These are phyloP conservation scores for Hippopotamyrus pictus DNA, from an alignment of 2,797 vertebrate genomes.

Conservation along the genomic window DNA sequence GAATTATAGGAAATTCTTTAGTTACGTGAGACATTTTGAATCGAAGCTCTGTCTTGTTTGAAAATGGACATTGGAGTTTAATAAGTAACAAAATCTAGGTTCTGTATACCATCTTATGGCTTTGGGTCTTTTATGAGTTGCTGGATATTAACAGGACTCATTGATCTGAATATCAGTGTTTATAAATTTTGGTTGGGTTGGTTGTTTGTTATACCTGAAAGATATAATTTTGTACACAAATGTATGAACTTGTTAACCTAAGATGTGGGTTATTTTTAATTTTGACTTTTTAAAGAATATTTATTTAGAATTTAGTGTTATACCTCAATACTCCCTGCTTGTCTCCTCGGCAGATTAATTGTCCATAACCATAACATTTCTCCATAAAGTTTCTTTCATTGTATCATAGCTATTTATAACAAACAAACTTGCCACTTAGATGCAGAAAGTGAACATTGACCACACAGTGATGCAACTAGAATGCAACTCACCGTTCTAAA, in stretches of 20 bases:
- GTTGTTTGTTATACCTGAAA: not conserved
- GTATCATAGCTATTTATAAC: conserved; percentile 1
- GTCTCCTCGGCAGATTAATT: not conserved
- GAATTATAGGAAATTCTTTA: not conserved
- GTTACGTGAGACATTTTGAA: not conserved
- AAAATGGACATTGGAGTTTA: not conserved
- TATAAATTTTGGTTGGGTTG: not conserved
- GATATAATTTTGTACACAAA: not conserved
- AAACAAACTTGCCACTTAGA: not conserved
- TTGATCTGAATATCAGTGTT: not conserved
- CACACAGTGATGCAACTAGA: conserved; percentile 17
- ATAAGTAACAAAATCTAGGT: not conserved
- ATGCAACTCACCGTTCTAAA: not conserved
- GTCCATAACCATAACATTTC: not conserved
- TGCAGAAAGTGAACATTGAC: conserved; percentile 7
- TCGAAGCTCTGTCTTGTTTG: not conserved
- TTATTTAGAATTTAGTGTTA: not conserved
- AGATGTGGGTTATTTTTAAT: not conserved
- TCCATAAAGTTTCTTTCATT: conserved; percentile 3
- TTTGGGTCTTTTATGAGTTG: not conserved
- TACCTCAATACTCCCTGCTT: not conserved
- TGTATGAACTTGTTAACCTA: not conserved
- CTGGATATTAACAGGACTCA: not conserved
- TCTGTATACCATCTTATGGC: not conserved
- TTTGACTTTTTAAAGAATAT: not conserved